Evolutionary conservation across 2,888 invertebrate genomes (phyloP).

Genomic region (Peribatodes rhomboidaria): DNA sequence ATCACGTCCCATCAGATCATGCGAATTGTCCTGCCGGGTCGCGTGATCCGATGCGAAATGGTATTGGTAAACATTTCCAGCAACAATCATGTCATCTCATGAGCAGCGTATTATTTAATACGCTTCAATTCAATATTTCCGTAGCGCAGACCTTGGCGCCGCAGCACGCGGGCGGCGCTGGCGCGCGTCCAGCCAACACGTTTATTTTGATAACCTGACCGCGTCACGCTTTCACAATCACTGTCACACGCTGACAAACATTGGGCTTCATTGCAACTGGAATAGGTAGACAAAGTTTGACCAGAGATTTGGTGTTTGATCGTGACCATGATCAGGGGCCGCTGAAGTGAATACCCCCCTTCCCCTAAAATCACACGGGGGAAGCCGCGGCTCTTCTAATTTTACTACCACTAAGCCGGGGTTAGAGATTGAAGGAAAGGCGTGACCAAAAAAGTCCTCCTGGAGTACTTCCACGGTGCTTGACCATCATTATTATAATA

Average conservation of each 20-base stretch:
- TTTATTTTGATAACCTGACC: slow-evolving; percentile 56
- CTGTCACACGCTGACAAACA: slow-evolving; percentile 31
- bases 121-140: slow-evolving; percentile 37
- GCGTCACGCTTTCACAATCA: slow-evolving; percentile 58
- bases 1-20: too few species aligned
- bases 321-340: background rate
- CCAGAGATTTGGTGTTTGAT: background rate
- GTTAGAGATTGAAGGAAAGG: too few species aligned
- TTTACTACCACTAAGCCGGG: too few species aligned
- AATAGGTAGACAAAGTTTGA: background rate
- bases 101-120: background rate
- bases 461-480: too few species aligned
- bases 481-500: too few species aligned
- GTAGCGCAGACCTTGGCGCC: slow-evolving; percentile 56
- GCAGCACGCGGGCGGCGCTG: slow-evolving; percentile 52
- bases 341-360: too few species aligned
- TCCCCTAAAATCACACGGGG: too few species aligned
- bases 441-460: too few species aligned
- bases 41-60: too few species aligned
- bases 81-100: background rate
- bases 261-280: slow-evolving; percentile 1
- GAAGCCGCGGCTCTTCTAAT: too few species aligned
- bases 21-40: too few species aligned
- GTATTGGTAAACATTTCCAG: too few species aligned
- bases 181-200: slow-evolving; percentile 54